Evolutionary conservation across 2,888 invertebrate genomes (phyloP).

Genomic region (Erannis defoliaria): DNA sequence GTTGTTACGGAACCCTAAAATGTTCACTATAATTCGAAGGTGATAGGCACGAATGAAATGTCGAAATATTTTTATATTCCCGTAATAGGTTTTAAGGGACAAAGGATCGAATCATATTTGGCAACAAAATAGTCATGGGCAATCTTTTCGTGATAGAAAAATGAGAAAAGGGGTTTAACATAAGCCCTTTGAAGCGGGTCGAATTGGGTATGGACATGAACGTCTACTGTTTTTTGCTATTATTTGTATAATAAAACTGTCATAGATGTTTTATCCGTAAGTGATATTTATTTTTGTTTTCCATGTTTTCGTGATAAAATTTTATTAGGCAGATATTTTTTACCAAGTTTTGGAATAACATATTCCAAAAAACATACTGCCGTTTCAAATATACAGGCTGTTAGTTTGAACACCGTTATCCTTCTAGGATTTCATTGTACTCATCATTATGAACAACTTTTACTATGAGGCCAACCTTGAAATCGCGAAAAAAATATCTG

Average conservation of each 20-base stretch:
- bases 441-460: too few species aligned
- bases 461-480: too few species aligned
- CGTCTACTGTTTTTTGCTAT: slow-evolving; percentile 79
- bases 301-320: slow-evolving; percentile 51
- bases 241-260: slow-evolving; percentile 83
- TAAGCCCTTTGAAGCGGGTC: slow-evolving; percentile 85
- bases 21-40: slow-evolving; percentile 12
- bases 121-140: slow-evolving; percentile 79
- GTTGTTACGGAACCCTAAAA: not conserved
- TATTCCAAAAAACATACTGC: not conserved
- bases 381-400: too few species aligned
- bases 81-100: slow-evolving; percentile 55
- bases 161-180: slow-evolving; percentile 80
- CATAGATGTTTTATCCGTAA: slow-evolving; percentile 71
- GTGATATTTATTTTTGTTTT: slow-evolving; percentile 75
- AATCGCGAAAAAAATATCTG: too few species aligned
- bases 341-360: not conserved
- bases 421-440: too few species aligned
- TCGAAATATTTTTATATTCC: slow-evolving; percentile 34
- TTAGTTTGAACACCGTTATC: too few species aligned
- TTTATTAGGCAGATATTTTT: slow-evolving; percentile 5
- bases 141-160: slow-evolving; percentile 81
- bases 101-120: slow-evolving; percentile 79
- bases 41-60: slow-evolving; percentile 31
- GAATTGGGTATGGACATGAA: slow-evolving; percentile 81